A percentile compares a stretch with the other conserved stretches of the same genome.
Conservation (phyloP, 2,113 vertebrate genomes). For the Jacana jacana region DNA sequence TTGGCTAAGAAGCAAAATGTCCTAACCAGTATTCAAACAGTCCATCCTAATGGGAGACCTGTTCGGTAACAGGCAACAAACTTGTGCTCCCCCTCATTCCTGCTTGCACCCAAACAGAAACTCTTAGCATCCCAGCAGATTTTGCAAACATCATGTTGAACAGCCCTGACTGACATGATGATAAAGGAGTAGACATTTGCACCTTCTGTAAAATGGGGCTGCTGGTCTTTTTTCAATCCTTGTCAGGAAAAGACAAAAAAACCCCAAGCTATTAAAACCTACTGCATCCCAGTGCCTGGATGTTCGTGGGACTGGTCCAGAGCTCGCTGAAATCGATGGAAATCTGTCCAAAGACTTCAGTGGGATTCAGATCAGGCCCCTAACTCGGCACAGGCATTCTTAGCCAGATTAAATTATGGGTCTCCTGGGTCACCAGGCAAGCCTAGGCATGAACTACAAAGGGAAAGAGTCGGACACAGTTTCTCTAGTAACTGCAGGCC, state of each 20-base stretch:
- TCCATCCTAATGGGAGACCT: not conserved
- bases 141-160: not conserved
- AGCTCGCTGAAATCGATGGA: not conserved
- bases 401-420: slow-evolving; percentile 72
- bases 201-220: not conserved
- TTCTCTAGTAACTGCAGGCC: slow-evolving; percentile 82
- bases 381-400: slow-evolving; percentile 67
- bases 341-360: not conserved
- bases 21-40: not conserved
- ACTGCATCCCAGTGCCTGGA: not conserved
- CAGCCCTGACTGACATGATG: not conserved
- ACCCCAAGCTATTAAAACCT: fast-evolving
- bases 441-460: slow-evolving; percentile 75
- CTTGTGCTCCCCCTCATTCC: not conserved
- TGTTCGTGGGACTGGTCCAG: not conserved
- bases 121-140: not conserved
- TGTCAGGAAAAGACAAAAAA: not conserved
- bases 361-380: not conserved
- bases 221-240: not conserved
- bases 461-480: slow-evolving; percentile 56
- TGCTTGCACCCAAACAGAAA: not conserved
- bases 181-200: not conserved
- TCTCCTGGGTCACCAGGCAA: slow-evolving; percentile 76
- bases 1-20: not conserved
- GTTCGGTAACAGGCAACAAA: not conserved